Evolutionary conservation across 2,888 invertebrate genomes (phyloP).

Genomic region (Rapana venosa): DNA sequence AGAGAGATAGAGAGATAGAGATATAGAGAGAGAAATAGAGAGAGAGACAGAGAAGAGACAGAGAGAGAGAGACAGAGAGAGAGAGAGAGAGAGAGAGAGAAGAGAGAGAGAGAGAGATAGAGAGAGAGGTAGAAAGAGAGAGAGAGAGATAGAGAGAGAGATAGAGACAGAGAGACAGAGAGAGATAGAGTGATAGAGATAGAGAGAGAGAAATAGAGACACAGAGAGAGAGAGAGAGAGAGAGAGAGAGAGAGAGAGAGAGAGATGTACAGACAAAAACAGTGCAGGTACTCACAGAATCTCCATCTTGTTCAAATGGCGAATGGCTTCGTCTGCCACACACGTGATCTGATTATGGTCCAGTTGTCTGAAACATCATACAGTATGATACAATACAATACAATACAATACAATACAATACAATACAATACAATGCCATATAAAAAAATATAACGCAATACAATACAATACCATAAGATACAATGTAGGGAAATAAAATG

Average conservation of each 20-base stretch:
- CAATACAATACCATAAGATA: not conserved
- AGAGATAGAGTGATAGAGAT: too few species aligned
- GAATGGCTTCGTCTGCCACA: conserved; percentile 93
- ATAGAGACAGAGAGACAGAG: too few species aligned
- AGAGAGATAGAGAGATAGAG: too few species aligned
- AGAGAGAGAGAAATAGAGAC: not conserved
- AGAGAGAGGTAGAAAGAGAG: not conserved
- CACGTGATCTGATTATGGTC: conserved; percentile 97
- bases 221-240: not conserved
- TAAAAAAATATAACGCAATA: not conserved
- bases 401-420: not conserved
- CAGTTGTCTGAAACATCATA: conserved; percentile 84
- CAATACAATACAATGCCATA: not conserved
- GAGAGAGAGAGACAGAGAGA: not conserved
- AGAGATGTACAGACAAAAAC: not conserved
- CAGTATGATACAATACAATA: not conserved
- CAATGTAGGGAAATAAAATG: not conserved
- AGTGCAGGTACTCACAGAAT: conserved; percentile 89
- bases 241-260: not conserved
- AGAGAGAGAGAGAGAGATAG: too few species aligned
- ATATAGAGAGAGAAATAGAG: not conserved
- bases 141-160: not conserved
- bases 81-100: not conserved
- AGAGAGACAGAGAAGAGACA: not conserved
- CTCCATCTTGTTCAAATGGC: conserved; percentile 83